Evolutionary conservation across 1,140 invertebrate genomes (phyloP).

Genomic region (Ceratoteleas bidentatus): DNA sequence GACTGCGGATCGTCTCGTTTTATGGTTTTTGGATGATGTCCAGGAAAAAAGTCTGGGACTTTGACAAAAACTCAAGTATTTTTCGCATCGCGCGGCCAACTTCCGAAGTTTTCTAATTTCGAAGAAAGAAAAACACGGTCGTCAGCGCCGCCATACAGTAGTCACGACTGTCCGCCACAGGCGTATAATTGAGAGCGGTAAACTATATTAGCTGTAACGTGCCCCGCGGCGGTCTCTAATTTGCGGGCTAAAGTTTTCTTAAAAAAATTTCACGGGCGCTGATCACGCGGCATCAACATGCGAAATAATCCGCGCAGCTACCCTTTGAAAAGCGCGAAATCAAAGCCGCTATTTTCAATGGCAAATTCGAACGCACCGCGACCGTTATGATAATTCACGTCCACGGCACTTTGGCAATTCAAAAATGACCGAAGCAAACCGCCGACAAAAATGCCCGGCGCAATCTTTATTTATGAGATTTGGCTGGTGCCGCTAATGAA

Average conservation of each 20-base stretch:
- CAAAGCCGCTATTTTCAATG: conserved; percentile 16
- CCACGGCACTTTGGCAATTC: conserved; percentile 16
- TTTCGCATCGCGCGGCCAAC: conserved; percentile 57
- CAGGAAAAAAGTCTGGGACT: conserved; percentile 39
- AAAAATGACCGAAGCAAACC: conserved; percentile 12
- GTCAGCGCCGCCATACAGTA: conserved; percentile 26
- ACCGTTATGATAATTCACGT: conserved; percentile 8
- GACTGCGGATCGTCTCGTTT: conserved; percentile 32
- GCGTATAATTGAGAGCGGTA: conserved; percentile 65
- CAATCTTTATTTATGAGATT: conserved; percentile 49
- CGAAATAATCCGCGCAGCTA: conserved; percentile 16
- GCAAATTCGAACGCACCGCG: conserved; percentile 17
- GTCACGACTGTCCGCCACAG: conserved; percentile 49
- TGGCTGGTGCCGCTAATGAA: conserved; percentile 23
- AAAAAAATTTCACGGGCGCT: conserved; percentile 30
- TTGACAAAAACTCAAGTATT: conserved; percentile 60
- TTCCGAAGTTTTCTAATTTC: conserved; percentile 71
- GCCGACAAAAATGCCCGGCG: neutral
- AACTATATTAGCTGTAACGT: conserved; percentile 60
- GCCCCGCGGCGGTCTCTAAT: conserved; percentile 49
- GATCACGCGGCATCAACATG: conserved; percentile 29
- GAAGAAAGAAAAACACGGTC: conserved; percentile 65
- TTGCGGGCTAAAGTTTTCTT: conserved; percentile 50
- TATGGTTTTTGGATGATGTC: conserved; percentile 51
- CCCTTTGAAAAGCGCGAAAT: conserved; percentile 15